Conservation (phyloP, 1,140 invertebrate genomes). For the Calliopsis andreniformis region DNA sequence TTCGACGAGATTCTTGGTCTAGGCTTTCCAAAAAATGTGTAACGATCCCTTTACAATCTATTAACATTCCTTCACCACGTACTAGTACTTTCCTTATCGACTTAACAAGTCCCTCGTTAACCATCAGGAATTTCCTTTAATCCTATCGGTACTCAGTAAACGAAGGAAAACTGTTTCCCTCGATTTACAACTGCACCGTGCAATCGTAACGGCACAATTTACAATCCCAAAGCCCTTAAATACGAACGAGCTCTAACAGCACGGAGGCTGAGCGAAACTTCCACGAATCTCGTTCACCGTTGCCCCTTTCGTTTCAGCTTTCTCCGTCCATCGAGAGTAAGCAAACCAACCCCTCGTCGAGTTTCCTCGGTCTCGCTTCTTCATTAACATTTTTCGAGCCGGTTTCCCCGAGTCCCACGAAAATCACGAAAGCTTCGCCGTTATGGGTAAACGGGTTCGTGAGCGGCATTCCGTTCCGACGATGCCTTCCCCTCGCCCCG, state of each 20-base stretch:
- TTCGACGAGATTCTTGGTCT: no score
- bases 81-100: no score
- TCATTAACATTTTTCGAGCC: constrained; percentile 31
- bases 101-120: not conserved
- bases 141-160: constrained; percentile 3
- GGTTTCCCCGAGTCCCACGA: not conserved
- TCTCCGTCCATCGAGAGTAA: not conserved
- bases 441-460: constrained; percentile 12
- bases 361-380: constrained; percentile 20
- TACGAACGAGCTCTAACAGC: constrained; percentile 5
- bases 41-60: no score
- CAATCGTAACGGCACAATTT: not conserved
- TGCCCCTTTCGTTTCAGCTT: constrained; percentile 27
- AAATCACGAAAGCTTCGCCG: constrained; percentile 4
- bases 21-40: no score
- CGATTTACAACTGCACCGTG: constrained; percentile 18
- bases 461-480: not conserved
- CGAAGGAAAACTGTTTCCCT: not conserved
- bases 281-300: constrained; percentile 12
- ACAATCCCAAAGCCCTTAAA: not conserved
- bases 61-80: no score
- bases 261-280: constrained; percentile 9
- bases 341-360: constrained; percentile 29
- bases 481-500: not conserved
- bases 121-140: not conserved